phyloP scores from a whole-genome alignment of 2,113 vertebrate genomes.

The Caloenas nicobarica region DNA sequence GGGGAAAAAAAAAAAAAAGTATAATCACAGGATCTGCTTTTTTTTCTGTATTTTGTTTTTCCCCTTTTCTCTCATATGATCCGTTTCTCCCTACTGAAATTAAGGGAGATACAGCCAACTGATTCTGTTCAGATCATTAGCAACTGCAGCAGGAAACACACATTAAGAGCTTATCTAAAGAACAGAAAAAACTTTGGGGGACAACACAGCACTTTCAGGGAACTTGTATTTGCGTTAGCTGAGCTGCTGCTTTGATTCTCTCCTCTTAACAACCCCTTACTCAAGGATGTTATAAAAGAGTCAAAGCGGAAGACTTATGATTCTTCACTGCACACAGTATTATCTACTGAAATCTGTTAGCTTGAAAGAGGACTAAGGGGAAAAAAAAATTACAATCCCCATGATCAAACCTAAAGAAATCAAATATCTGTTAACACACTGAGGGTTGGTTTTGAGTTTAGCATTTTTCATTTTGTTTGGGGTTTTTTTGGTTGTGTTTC shows the following conservation, averaged over 20 bases:
- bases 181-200: background rate
- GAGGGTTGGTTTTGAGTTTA: background rate
- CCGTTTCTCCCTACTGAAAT: background rate
- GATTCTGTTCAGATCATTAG: background rate
- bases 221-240: background rate
- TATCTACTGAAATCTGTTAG: background rate
- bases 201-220: background rate
- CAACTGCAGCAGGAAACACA: background rate
- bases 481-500: fast-evolving
- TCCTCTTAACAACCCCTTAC: background rate
- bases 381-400: background rate
- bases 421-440: background rate
- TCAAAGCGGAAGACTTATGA: background rate
- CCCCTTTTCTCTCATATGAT: background rate
- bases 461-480: background rate
- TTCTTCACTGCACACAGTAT: background rate
- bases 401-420: background rate
- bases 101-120: background rate
- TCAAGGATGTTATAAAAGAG: background rate
- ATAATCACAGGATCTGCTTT: background rate
- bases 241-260: background rate
- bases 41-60: background rate
- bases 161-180: background rate
- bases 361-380: background rate
- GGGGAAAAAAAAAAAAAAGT: too few relatives aligned